Percentiles rank a stretch among this genome's conserved stretches.
Evolutionary conservation across 2,888 invertebrate genomes (phyloP).

Genomic region (Periphyllus acericola): DNA sequence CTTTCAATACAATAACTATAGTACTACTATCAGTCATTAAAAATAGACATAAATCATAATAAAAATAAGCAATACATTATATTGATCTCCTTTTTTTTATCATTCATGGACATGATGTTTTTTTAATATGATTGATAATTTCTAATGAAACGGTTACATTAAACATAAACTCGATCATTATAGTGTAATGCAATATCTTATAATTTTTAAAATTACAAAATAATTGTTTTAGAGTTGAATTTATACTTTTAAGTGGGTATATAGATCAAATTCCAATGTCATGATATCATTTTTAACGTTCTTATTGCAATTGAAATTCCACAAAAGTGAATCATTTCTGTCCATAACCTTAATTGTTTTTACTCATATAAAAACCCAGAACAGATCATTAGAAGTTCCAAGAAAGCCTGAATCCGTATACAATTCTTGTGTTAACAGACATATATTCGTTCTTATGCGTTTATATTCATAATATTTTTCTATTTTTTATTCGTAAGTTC

Average conservation of each 20-base stretch:
- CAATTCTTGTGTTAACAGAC: not conserved
- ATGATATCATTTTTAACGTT: not conserved
- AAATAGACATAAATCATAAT: conserved; percentile 37
- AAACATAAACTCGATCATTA: not conserved
- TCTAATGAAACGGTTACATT: not conserved
- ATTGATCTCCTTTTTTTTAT: conserved; percentile 4
- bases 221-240: not conserved
- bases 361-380: conserved; percentile 19
- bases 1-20: conserved; percentile 45
- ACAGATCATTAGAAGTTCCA: conserved; percentile 27
- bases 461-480: not conserved
- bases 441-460: not conserved
- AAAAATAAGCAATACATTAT: conserved; percentile 29
- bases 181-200: not conserved
- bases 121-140: conserved; percentile 24
- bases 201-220: not conserved
- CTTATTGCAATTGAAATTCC: conserved; percentile 22
- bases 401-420: not conserved
- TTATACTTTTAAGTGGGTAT: not conserved
- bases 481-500: not conserved
- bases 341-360: not conserved
- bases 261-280: not conserved
- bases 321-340: conserved; percentile 7
- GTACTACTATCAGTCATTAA: conserved; percentile 24
- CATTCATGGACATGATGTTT: not conserved